Conservation (phyloP, 1,140 invertebrate species). For the Pseudomyrmex pallidus region DNA sequence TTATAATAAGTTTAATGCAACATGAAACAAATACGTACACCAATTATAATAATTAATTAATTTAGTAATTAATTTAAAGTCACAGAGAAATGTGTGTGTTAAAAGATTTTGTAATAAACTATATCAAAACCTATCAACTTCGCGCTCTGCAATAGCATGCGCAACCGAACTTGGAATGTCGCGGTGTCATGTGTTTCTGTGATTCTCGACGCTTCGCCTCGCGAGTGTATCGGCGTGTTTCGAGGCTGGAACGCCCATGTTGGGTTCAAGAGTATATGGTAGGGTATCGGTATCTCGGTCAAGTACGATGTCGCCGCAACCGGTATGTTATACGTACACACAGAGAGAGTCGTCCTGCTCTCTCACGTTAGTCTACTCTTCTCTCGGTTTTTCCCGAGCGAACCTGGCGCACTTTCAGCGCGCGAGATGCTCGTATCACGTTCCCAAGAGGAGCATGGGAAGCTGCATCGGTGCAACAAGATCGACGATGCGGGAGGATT, state of each 20-base stretch:
- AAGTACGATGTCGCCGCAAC: conserved; percentile 53
- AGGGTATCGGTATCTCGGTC: conserved; percentile 53
- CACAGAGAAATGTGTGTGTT: no score
- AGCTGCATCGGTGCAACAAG: conserved; percentile 53
- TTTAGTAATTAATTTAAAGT: conserved; percentile 24
- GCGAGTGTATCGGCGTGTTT: conserved; percentile 19
- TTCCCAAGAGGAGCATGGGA: conserved; percentile 36
- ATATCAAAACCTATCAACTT: not conserved
- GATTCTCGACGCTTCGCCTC: not conserved
- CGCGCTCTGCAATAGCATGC: not conserved
- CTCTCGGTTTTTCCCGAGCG: conserved; percentile 36
- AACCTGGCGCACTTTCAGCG: conserved; percentile 10
- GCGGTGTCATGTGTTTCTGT: conserved; percentile 3
- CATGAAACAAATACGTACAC: not conserved
- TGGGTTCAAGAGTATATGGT: conserved; percentile 41
- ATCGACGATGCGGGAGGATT: conserved; percentile 57
- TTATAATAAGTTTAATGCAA: conserved; percentile 7
- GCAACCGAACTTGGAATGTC: conserved; percentile 7
- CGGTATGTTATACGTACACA: not conserved
- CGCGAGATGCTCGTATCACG: conserved; percentile 40
- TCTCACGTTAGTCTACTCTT: conserved; percentile 2
- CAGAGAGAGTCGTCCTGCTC: not conserved
- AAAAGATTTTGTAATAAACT: not conserved
- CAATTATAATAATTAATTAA: not conserved
- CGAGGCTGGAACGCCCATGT: conserved; percentile 37